phyloP scores from a whole-genome alignment of 2,113 vertebrate genomes.

The Paracyprichromis sp. region DNA sequence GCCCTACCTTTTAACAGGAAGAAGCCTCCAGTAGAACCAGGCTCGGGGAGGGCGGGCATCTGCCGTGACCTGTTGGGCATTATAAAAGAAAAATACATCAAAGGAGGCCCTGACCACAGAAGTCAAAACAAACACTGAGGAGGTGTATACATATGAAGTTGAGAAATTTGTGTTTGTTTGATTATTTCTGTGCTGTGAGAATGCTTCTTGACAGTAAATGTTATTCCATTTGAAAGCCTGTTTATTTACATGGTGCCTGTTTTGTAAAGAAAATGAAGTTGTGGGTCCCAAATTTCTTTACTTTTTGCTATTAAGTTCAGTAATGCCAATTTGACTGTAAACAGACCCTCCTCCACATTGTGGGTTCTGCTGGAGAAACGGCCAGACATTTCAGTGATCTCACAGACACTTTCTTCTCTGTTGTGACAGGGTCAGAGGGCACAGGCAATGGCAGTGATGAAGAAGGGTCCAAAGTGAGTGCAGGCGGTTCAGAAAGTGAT shows the following conservation, averaged over 20 bases:
- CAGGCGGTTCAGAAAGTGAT: constrained; percentile 85
- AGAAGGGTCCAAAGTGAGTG: constrained; percentile 87
- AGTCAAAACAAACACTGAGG: background rate
- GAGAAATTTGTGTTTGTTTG: background rate
- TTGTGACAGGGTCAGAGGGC: constrained; percentile 85
- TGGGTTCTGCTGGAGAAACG: background rate
- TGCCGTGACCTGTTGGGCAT: background rate
- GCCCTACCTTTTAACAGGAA: background rate
- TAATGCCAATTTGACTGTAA: background rate
- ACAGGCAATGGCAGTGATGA: constrained; percentile 93
- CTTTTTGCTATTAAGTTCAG: background rate
- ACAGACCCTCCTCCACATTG: background rate
- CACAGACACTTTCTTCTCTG: background rate
- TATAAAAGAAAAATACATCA: background rate
- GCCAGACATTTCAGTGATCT: background rate
- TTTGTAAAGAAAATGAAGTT: background rate
- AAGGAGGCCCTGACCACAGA: background rate
- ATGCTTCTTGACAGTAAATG: background rate
- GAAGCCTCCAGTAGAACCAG: background rate
- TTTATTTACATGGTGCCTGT: background rate
- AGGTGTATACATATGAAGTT: background rate
- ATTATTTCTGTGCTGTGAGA: background rate
- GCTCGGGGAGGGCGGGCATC: background rate
- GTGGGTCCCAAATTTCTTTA: background rate
- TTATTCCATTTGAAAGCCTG: background rate